phyloP scores from a whole-genome alignment of 2,113 vertebrate species.

The Corydoras maculifer region DNA sequence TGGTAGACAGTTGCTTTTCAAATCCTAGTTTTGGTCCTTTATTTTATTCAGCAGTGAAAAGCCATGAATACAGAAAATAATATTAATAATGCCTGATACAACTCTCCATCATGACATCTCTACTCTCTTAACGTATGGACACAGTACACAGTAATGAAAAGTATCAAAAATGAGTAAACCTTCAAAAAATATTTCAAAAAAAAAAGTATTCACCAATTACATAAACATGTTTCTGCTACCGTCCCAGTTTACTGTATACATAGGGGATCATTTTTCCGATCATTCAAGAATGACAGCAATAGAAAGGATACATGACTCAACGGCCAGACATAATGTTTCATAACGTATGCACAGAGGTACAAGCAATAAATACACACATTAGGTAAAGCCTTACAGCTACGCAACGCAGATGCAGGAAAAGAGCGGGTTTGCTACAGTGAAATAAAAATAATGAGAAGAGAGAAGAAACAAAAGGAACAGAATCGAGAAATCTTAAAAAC shows the following conservation, averaged over 20 bases:
- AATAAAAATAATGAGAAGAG: slow-evolving; percentile 99
- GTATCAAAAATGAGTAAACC: slow-evolving; percentile 94
- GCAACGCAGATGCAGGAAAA: slow-evolving; percentile 98
- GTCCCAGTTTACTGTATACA: slow-evolving; percentile 99
- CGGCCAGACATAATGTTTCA: slow-evolving; percentile 99
- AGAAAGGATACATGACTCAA: slow-evolving; percentile 99
- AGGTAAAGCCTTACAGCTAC: slow-evolving; percentile 99
- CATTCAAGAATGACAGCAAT: slow-evolving; percentile 94
- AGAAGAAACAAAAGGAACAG: slow-evolving; percentile 85
- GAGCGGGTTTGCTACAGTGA: slow-evolving; percentile 97
- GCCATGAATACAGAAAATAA: slow-evolving; percentile 99
- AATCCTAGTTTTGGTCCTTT: slow-evolving; percentile 99
- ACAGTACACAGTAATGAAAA: slow-evolving; percentile 99
- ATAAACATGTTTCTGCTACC: slow-evolving; percentile 96
- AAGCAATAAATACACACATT: slow-evolving; percentile 99
- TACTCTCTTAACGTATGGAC: slow-evolving; percentile 98
- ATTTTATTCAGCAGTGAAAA: slow-evolving; percentile 99
- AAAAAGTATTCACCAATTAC: slow-evolving; percentile 97
- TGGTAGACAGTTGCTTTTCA: slow-evolving; percentile 97
- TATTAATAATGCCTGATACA: slow-evolving; percentile 83
- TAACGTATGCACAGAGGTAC: slow-evolving; percentile 99
- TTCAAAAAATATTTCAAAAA: slow-evolving; percentile 76
- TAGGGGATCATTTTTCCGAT: slow-evolving; percentile 94
- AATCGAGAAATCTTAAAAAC: slow-evolving; percentile 78
- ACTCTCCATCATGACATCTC: slow-evolving; percentile 97